Base-by-base conservation (phyloP, 1,140 invertebrate genomes). In the Monomorium pharaonis region DNA sequence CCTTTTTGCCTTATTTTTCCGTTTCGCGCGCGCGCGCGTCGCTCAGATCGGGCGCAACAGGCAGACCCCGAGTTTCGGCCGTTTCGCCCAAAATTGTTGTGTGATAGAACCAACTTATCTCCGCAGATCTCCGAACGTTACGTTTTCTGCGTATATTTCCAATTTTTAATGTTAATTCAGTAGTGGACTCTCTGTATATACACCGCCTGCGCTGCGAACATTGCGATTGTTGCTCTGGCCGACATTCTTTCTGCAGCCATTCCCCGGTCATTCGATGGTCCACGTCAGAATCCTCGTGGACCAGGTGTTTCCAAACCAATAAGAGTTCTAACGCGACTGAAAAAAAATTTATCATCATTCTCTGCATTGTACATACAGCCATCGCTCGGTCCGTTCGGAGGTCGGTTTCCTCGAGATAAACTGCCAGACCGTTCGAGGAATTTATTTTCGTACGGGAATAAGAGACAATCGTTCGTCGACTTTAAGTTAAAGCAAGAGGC, bases 201-300 rank as follows among this genome's bases (percentile, higher is more conserved):
- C 88, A 88, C 80, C 88, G 80, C 75, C 89, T 87, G 80, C 80
- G 86, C 85, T 90, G 37, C 87, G 85, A 84, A 80, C 87, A 89
- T 81, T 87, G 69, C 80, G 75, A 85, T 70, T 62, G 58, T 76
- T 78, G 76, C 51, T 24, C 44, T 72, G 67, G 69, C 51, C 88
- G 85, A 89, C 27, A 44, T 56, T 27, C 44, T 81, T 86, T 12
- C n/a, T 3, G 33, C n/a, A 58, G 81, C 85, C 58, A 60, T 69
- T 77, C 27, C 78, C 51, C 12, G n/a, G 83, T 84, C 77, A 37
- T 86, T 69, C 16, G 30, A 21, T 5, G 18, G 7, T 42, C 37
- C 30, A 10, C 14, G 12, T n/a, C n/a, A n/a, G 51, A 24, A 24
- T 9, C 33, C 33, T 65, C 33, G 33, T n/a, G 33, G 33, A 21